Percentiles rank a stretch among this genome's conserved stretches.
phyloP scores from a whole-genome alignment of 1,140 invertebrate species.

The Drosophila eugracilis region DNA sequence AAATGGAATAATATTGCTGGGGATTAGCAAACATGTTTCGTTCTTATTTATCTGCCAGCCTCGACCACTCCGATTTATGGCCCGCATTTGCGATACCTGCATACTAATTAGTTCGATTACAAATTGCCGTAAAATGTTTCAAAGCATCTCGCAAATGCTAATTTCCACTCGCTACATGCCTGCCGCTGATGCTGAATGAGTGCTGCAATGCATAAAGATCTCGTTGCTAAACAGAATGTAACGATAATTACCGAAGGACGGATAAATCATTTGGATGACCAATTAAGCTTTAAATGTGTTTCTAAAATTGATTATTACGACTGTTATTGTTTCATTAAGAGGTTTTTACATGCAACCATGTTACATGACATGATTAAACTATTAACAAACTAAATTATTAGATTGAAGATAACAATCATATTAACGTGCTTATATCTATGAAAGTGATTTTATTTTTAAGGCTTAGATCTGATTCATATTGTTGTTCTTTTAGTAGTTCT shows the following conservation, averaged over 20 bases:
- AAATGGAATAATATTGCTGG: constrained; percentile 35
- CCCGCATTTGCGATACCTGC: constrained; percentile 21
- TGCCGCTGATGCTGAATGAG: constrained; percentile 9
- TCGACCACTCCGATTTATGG: constrained; percentile 35
- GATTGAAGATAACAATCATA: too few relatives aligned
- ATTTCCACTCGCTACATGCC: constrained; percentile 9
- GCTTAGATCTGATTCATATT: too few relatives aligned
- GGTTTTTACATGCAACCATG: too few relatives aligned
- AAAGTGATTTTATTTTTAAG: too few relatives aligned
- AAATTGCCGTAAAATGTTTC: constrained; percentile 31
- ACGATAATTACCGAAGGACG: neutral
- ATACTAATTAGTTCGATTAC: constrained; percentile 43
- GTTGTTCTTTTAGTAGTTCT: too few relatives aligned
- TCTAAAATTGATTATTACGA: too few relatives aligned
- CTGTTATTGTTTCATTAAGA: too few relatives aligned
- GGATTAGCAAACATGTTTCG: constrained; percentile 42
- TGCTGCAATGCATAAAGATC: neutral
- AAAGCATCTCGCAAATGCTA: constrained; percentile 19
- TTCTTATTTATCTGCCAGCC: constrained; percentile 40
- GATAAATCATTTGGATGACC: too few relatives aligned
- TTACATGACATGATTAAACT: too few relatives aligned
- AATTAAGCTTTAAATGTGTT: too few relatives aligned
- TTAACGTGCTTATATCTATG: too few relatives aligned
- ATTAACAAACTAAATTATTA: too few relatives aligned
- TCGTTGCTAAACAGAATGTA: neutral